phyloP scores from a whole-genome alignment of 2,888 invertebrate genomes.

The Abrostola triplasia region DNA sequence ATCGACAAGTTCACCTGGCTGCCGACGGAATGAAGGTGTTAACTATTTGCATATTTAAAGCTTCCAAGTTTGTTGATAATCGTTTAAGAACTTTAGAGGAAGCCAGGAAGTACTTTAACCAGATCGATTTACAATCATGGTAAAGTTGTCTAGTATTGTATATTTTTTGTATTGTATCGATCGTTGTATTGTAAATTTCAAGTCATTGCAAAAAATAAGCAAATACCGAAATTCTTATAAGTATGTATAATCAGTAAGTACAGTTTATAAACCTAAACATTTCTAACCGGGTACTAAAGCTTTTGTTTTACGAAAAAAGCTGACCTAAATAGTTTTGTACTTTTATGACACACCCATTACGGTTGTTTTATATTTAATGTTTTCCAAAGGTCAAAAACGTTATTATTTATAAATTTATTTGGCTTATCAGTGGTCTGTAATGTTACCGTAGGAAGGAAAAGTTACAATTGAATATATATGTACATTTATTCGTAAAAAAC shows the following conservation, averaged over 20 bases:
- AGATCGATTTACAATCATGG: background rate
- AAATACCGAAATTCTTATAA: background rate
- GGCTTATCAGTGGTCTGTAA: background rate
- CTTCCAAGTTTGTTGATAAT: conserved; percentile 11
- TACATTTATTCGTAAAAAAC: background rate
- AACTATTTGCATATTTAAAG: conserved; percentile 20
- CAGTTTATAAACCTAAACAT: background rate
- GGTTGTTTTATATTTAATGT: conserved; percentile 5
- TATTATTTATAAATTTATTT: background rate
- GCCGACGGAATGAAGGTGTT: background rate
- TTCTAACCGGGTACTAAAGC: background rate
- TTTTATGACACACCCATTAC: background rate
- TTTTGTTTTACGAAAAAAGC: background rate
- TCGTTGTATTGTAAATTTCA: no score
- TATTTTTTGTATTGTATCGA: background rate
- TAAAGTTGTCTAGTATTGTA: background rate
- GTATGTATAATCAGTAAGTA: background rate
- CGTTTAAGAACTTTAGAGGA: conserved; percentile 11
- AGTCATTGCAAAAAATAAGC: no score
- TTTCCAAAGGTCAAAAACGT: background rate
- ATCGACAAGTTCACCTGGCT: background rate
- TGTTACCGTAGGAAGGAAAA: background rate
- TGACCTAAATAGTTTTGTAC: conserved; percentile 2
- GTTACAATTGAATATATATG: background rate
- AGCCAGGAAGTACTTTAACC: background rate